A percentile compares a stretch with the other conserved stretches of the same genome.
phyloP scores from a whole-genome alignment of 2,113 vertebrate genomes.

The Perca fluviatilis region DNA sequence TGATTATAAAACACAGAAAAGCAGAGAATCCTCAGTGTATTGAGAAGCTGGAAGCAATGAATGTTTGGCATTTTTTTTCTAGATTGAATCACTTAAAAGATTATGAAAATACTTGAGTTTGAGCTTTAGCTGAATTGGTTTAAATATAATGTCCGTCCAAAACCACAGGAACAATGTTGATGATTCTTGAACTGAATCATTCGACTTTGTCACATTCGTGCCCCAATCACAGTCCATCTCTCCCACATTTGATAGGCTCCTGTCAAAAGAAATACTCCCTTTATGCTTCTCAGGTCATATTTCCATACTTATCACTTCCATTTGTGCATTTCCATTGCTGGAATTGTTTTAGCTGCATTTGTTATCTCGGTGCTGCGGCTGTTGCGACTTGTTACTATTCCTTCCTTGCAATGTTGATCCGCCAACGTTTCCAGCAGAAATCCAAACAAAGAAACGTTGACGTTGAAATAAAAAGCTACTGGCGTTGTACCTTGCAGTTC shows the following conservation, averaged over 20 bases:
- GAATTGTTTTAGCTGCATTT: neutral
- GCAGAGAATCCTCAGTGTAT: neutral
- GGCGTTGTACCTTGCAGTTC: neutral
- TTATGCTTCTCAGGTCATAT: slow-evolving; percentile 15
- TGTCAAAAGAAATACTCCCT: slow-evolving; percentile 17
- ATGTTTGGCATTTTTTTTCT: neutral
- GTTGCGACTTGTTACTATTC: neutral
- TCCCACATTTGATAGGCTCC: slow-evolving; percentile 3
- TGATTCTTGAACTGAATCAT: slow-evolving; percentile 10
- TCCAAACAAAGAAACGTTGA: slow-evolving; percentile 7
- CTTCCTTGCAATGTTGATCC: neutral
- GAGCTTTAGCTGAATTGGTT: neutral
- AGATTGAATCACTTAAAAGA: neutral
- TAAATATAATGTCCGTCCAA: neutral
- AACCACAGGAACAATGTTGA: neutral
- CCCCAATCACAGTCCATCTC: slow-evolving; percentile 11
- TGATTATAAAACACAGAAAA: neutral
- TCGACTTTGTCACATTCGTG: slow-evolving; percentile 10
- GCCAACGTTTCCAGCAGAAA: neutral
- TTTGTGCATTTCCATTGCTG: neutral
- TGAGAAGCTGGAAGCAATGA: neutral
- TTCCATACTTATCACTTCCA: neutral
- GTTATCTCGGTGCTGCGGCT: neutral
- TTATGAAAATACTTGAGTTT: neutral
- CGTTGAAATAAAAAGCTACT: neutral